phyloP scores from a whole-genome alignment of 2,113 vertebrate species.

The Clarias batrachus region DNA sequence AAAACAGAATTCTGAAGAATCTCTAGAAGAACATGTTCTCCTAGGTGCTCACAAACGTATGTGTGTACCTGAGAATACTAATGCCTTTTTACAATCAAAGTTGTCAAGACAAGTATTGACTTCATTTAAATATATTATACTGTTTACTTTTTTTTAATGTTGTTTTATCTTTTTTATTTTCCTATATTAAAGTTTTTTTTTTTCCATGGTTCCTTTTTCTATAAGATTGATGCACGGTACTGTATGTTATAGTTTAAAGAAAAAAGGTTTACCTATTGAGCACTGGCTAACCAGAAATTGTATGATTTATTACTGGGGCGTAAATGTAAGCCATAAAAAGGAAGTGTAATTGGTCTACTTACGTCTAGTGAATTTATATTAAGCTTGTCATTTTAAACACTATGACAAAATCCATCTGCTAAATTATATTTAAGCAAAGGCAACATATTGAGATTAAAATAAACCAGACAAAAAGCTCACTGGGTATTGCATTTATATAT shows the following conservation, averaged over 20 bases:
- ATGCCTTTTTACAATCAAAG: no score
- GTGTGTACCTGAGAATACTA: no score
- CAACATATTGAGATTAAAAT: not conserved
- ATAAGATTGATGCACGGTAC: no score
- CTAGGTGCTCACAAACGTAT: no score
- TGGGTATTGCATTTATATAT: not conserved
- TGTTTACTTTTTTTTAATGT: no score
- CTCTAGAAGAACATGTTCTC: no score
- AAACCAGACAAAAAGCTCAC: not conserved
- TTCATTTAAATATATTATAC: no score
- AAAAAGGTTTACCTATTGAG: not conserved
- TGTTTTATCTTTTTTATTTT: no score
- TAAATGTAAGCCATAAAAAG: not conserved
- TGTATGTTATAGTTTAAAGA: no score
- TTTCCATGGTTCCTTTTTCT: no score
- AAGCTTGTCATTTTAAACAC: not conserved
- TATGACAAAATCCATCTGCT: not conserved
- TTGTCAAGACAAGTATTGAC: no score
- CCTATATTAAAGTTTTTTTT: no score
- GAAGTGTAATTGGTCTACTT: not conserved
- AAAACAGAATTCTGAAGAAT: not conserved
- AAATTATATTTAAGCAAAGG: not conserved
- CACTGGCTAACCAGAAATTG: not conserved
- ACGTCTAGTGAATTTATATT: not conserved
- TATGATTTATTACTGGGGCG: not conserved